Base-by-base conservation (phyloP, 2,797 vertebrate species). In the Galaxias olidus region DNA sequence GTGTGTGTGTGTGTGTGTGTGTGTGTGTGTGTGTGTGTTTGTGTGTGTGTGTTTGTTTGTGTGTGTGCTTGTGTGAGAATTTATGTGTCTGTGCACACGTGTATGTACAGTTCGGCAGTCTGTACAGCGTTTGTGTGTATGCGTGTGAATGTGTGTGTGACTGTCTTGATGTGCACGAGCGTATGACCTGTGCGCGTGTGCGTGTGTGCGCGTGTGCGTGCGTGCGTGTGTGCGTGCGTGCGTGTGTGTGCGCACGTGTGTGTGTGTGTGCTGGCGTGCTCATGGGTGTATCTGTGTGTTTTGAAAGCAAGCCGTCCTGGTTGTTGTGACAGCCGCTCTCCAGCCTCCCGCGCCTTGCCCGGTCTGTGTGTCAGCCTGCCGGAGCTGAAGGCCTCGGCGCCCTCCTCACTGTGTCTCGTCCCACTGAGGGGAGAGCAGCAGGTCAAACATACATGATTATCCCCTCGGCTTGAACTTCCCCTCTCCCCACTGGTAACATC, bases 271-370 rank as follows among this genome's bases (percentile, higher is more conserved):
- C 5, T 40, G 43, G 15, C 19, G 18, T 46, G 42, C 19, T 20
- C 43, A 10, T 50, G 48, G 41, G 48, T 62, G 47, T 45, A 17
- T 41, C 20, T 51, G 47, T 17, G 19, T 61, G 48, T 51, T 0
- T 61, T 30, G 30, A 30, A 3, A 6, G 30, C n/a, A 30, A 30
- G 30, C 30, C 30, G 30, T 30, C 42, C 14, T 15, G 30, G 8
- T 30, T 83, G 74, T 85, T 83, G 53, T 83, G 68, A 61, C 71
- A 84, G 78, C 85, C 83, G 84, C 66, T 82, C 76, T 78, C 79
- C 76, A 56, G 67, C 71, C 67, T 81, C 79, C 79, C 74, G 73
- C 71, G 19, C 42, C 1, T 48, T 82, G 61, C 75, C 61, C 15
- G 65, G n/a, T n/a, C 54, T 80, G 79, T 76, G 77, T 52, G 50